Percentiles rank a stretch among this genome's conserved stretches.
Conservation (phyloP, 2,888 invertebrate genomes). For the Pandemis cinnamomeana region DNA sequence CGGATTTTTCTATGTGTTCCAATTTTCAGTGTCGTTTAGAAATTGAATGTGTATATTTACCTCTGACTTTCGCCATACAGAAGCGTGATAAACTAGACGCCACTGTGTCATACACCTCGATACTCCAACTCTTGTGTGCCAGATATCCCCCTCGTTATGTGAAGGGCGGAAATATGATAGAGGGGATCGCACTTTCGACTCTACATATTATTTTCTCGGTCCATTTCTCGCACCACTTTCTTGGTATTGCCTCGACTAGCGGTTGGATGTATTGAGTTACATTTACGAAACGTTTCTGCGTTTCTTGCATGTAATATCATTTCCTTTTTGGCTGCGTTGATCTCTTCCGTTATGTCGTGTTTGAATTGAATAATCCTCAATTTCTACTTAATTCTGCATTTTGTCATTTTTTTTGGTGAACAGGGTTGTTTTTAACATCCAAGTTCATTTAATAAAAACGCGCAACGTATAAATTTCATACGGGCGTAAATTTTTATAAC, state of each 20-base stretch:
- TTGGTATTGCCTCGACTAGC: constrained; percentile 20
- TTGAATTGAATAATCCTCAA: not conserved
- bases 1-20: too few relatives aligned
- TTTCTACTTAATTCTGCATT: not conserved
- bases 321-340: constrained; percentile 20
- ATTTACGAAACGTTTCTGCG: constrained; percentile 28
- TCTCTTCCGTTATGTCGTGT: not conserved
- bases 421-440: too few relatives aligned
- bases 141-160: constrained; percentile 31
- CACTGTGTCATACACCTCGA: constrained; percentile 4
- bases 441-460: too few relatives aligned
- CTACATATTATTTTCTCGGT: constrained; percentile 37
- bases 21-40: too few relatives aligned
- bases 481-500: too few relatives aligned
- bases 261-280: constrained; percentile 37
- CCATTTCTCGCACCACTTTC: constrained; percentile 39
- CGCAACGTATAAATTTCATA: too few relatives aligned
- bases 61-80: not conserved
- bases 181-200: constrained; percentile 36
- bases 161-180: constrained; percentile 37
- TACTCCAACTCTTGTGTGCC: constrained; percentile 9
- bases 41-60: not conserved
- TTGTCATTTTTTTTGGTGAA: not conserved
- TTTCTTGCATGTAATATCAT: constrained; percentile 28
- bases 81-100: not conserved